Base-by-base conservation (phyloP, 1,140 invertebrate species). In the Habropoda laboriosa region DNA sequence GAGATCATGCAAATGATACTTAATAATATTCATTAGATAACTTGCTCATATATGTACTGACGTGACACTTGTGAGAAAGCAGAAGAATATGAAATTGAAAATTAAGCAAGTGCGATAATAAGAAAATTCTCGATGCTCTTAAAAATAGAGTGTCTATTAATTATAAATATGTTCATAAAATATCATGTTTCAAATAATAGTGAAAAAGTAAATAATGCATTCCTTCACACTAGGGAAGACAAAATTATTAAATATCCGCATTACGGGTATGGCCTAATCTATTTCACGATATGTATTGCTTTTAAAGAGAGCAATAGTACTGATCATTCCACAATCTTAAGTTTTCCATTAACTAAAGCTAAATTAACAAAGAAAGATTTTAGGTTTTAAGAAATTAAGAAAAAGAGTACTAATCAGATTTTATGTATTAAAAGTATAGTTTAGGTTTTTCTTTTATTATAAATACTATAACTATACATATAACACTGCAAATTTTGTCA, bases 91-190 rank as follows among this genome's bases (percentile, higher is more conserved):
- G 30, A 78, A 78, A 71, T 32, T 81, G 42, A 70, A 68, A 63
- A 55, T 55, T 53, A 63, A 63, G 27, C 16, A 58, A 38, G 1
- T 24, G 38, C 8, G 27, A 32, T 61, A 71, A 58, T 35, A 73
- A 47, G 7, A 81, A 82, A 80, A 64, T 80, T 79, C 27, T 24
- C 24, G 55, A 67, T 42, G 40, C 57, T 63, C 71, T 57, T 90
- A 87, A 88, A 91, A 57, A 90, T 90, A 90, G 71, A 32, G 81
- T 87, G 85, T 84, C 80, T 86, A 83, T 90, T 87, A 85, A 89
- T 83, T 87, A 82, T 90, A 83, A 89, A 86, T 90, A 89, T 89
- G 81, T 87, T 75, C 68, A 85, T 87, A 83, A 88, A 79, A 79
- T 83, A 83, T 84, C 40, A 79, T 63, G 67, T 53, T 80, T 82